A percentile compares a stretch with the other conserved stretches of the same genome.
phyloP scores from a whole-genome alignment of 1,140 invertebrate genomes.

The Ceratina calcarata region DNA sequence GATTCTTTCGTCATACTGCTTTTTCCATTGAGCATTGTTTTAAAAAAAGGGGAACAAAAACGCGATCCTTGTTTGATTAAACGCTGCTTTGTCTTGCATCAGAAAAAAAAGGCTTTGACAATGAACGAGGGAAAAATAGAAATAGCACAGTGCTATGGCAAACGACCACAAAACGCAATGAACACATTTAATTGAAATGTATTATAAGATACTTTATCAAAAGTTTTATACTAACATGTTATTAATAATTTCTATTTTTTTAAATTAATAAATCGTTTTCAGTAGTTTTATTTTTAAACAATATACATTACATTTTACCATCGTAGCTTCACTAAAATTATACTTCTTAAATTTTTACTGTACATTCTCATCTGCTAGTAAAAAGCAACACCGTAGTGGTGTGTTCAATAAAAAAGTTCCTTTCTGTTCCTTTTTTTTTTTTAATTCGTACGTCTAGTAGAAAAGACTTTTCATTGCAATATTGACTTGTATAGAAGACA shows the following conservation, averaged over 20 bases:
- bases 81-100: too few relatives aligned
- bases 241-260: neutral
- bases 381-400: too few relatives aligned
- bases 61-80: too few relatives aligned
- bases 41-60: too few relatives aligned
- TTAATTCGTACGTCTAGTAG: too few relatives aligned
- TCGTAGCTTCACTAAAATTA: neutral
- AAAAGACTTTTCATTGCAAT: neutral
- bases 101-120: too few relatives aligned
- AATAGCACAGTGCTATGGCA: too few relatives aligned
- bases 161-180: too few relatives aligned
- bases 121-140: neutral
- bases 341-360: neutral
- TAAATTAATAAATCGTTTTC: too few relatives aligned
- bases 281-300: neutral
- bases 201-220: too few relatives aligned
- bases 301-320: neutral
- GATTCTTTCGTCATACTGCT: constrained; percentile 1
- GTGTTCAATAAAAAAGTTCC: neutral
- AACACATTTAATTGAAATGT: too few relatives aligned
- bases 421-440: too few relatives aligned
- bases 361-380: neutral
- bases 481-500: neutral
- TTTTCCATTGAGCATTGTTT: constrained; percentile 8
- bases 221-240: neutral